Evolutionary conservation across 1,140 invertebrate genomes (phyloP).

Genomic region (Drosophila lacteicornis): DNA sequence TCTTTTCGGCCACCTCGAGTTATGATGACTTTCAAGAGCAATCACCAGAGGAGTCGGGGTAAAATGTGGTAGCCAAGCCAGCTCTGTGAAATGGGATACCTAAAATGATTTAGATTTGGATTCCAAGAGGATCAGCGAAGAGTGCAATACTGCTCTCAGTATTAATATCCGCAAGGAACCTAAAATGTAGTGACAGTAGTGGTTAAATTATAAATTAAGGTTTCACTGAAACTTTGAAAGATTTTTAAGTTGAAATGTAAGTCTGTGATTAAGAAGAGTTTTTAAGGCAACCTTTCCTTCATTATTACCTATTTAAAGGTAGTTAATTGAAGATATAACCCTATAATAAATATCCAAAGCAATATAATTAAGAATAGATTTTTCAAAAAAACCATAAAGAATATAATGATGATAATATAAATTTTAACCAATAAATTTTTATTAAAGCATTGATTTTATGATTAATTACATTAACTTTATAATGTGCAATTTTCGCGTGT

Average conservation of each 20-base stretch:
- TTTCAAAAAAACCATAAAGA: neutral
- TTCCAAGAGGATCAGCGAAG: conserved; percentile 1
- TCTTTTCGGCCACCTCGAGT: conserved; percentile 30
- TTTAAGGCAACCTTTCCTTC: neutral
- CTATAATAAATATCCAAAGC: neutral
- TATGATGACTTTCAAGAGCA: conserved; percentile 36
- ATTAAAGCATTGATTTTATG: neutral
- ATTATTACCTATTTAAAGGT: neutral
- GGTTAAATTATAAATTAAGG: too few relatives aligned
- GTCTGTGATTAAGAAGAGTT: neutral
- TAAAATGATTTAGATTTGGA: conserved; percentile 19
- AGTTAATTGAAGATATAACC: neutral
- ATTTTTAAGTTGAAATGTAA: too few relatives aligned
- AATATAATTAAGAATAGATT: neutral
- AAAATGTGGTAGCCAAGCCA: conserved; percentile 10
- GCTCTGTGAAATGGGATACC: conserved; percentile 28
- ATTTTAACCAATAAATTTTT: neutral
- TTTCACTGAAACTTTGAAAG: too few relatives aligned
- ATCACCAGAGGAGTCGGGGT: conserved; percentile 13
- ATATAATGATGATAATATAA: neutral
- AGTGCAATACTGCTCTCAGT: conserved; percentile 9
- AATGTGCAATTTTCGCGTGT: neutral
- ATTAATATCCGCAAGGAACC: neutral
- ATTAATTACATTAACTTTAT: neutral
- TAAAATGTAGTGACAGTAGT: neutral